These are phyloP conservation scores for Chromoteleia sp. DNA, from an alignment of 2,888 invertebrate genomes.

Conservation along the genomic window DNA sequence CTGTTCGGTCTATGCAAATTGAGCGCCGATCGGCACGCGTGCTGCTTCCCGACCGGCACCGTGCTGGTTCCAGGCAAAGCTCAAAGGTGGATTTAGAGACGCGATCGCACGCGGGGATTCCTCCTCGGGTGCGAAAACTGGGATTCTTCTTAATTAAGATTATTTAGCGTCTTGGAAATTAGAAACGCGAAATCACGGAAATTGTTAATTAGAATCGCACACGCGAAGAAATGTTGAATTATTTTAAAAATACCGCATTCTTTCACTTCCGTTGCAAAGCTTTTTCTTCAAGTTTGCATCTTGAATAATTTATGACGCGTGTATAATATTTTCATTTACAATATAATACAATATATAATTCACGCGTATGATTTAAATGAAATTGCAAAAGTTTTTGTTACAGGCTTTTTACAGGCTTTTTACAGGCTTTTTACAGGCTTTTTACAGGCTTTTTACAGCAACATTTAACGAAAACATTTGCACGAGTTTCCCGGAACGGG, in stretches of 20 bases:
- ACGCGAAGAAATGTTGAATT: constrained; percentile 15
- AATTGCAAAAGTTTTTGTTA: too few species aligned
- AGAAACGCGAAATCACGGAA: constrained; percentile 26
- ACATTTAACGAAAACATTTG: not conserved
- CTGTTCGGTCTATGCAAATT: constrained; percentile 33
- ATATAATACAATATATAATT: too few species aligned
- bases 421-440: too few species aligned
- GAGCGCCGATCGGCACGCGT: constrained; percentile 31
- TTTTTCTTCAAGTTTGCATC: not conserved
- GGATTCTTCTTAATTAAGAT: constrained; percentile 48
- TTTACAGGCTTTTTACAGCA: too few species aligned
- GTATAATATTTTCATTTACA: too few species aligned
- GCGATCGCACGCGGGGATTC: constrained; percentile 13
- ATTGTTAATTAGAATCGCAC: constrained; percentile 26
- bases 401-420: too few species aligned
- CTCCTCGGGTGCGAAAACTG: constrained; percentile 33
- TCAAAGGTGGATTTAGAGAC: constrained; percentile 47
- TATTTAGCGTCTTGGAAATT: constrained; percentile 41
- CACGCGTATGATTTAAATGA: too few species aligned
- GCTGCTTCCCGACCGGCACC: too few species aligned
- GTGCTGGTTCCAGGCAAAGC: constrained; percentile 23
- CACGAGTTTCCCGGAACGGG: constrained; percentile 1
- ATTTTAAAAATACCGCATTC: not conserved
- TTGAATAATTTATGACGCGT: not conserved
- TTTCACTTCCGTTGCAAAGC: not conserved